Evolutionary conservation across 2,797 vertebrate species (phyloP).

Genomic region (Galaxias olidus): DNA sequence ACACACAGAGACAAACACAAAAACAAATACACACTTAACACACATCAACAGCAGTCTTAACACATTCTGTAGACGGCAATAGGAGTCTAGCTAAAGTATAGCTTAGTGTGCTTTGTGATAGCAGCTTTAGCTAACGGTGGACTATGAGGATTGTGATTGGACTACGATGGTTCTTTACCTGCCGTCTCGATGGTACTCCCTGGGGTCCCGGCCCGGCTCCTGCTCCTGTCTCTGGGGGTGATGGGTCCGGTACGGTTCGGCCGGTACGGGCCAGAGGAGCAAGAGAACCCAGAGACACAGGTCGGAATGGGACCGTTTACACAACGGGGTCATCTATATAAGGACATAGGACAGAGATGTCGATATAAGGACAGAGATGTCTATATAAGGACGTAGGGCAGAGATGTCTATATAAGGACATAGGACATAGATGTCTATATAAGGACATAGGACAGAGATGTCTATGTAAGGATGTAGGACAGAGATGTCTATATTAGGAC

Average conservation of each 20-base stretch:
- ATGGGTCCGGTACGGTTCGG: slow-evolving; percentile 38
- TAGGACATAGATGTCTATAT: too few species aligned
- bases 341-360: background rate
- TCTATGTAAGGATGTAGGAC: too few species aligned
- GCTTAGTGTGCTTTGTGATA: too few species aligned
- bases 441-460: background rate
- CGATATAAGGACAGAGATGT: too few species aligned
- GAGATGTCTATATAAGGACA: background rate
- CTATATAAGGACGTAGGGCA: background rate
- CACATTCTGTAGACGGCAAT: too few species aligned
- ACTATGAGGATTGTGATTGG: background rate
- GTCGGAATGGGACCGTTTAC: background rate
- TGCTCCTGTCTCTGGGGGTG: slow-evolving; percentile 34
- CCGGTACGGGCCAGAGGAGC: slow-evolving; percentile 44
- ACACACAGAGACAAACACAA: too few species aligned
- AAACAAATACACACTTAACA: too few species aligned
- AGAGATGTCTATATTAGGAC: slow-evolving; percentile 43
- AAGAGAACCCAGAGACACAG: slow-evolving; percentile 32
- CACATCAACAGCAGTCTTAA: too few species aligned
- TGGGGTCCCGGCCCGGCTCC: slow-evolving; percentile 32
- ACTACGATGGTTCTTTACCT: slow-evolving; percentile 30
- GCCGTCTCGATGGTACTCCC: slow-evolving; percentile 30
- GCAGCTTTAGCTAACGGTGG: too few species aligned
- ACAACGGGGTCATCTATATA: slow-evolving; percentile 38
- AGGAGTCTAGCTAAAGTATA: too few species aligned